A percentile compares a stretch with the other conserved stretches of the same genome.
Conservation (phyloP, 2,888 invertebrate genomes). For the Pandemis cinnamomeana region DNA sequence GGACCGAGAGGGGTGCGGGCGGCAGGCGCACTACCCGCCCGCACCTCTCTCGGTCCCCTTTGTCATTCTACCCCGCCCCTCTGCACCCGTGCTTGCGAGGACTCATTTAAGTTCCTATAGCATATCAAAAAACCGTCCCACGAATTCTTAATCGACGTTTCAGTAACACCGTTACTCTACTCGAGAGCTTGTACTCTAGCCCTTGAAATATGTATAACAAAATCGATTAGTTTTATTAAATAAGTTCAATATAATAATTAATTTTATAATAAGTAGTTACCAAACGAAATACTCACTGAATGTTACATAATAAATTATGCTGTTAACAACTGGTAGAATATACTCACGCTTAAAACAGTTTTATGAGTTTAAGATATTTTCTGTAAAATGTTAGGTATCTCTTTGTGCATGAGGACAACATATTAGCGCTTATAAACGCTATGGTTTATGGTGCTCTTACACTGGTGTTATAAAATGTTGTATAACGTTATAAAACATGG, state of each 20-base stretch:
- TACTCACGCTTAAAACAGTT: neutral
- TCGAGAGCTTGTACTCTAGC: neutral
- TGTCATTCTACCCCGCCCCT: no score
- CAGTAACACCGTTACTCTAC: neutral
- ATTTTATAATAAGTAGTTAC: slow-evolving; percentile 53
- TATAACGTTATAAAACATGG: no score
- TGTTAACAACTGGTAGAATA: neutral
- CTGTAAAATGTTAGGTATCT: neutral
- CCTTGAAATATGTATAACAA: neutral
- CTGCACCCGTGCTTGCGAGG: no score
- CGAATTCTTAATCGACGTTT: no score
- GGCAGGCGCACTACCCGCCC: no score
- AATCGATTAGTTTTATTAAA: slow-evolving; percentile 56
- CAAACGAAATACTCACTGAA: slow-evolving; percentile 51
- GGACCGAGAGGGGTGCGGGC: no score
- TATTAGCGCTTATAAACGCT: neutral
- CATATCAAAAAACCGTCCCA: no score
- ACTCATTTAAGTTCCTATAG: no score
- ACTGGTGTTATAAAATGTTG: no score
- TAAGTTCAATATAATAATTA: slow-evolving; percentile 52
- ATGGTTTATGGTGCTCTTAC: neutral
- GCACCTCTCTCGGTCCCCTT: no score
- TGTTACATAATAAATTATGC: neutral
- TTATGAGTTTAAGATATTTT: neutral
- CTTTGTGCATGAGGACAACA: no score